Evolutionary conservation across 2,888 invertebrate genomes (phyloP).

Genomic region (Celastrina argiolus): DNA sequence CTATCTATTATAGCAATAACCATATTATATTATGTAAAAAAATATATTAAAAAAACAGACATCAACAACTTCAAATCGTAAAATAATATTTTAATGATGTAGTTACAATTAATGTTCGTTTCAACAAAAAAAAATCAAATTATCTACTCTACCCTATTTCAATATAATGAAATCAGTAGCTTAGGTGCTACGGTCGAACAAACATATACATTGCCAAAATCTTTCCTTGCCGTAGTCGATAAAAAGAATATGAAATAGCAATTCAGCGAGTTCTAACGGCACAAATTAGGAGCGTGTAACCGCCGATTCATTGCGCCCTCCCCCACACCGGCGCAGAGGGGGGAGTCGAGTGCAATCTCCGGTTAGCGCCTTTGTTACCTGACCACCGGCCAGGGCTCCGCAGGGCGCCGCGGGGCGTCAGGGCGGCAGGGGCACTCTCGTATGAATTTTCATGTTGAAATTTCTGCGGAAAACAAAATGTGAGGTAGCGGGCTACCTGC

Average conservation of each 20-base stretch:
- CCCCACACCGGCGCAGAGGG: neutral
- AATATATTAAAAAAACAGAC: too few species aligned
- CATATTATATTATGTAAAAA: too few species aligned
- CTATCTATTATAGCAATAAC: too few species aligned
- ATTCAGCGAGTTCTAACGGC: neutral
- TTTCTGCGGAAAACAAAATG: slow-evolving; percentile 4
- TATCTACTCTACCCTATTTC: too few species aligned
- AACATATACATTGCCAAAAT: too few species aligned
- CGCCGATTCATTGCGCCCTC: neutral
- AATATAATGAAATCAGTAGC: too few species aligned
- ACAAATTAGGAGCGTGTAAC: neutral
- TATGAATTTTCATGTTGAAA: slow-evolving; percentile 29
- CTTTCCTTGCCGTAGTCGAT: too few species aligned
- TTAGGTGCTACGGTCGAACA: too few species aligned
- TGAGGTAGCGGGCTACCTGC: neutral
- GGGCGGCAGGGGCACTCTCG: neutral
- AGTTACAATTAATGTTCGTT: too few species aligned
- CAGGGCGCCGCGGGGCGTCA: neutral
- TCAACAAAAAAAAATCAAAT: too few species aligned
- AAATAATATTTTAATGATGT: too few species aligned
- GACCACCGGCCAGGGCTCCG: slow-evolving; percentile 17
- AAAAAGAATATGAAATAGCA: neutral
- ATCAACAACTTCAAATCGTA: too few species aligned
- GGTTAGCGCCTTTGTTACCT: slow-evolving; percentile 31
- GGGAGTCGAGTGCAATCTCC: slow-evolving; percentile 53